Conservation (phyloP, 1,140 invertebrate genomes). For the Aphidius gifuensis region DNA sequence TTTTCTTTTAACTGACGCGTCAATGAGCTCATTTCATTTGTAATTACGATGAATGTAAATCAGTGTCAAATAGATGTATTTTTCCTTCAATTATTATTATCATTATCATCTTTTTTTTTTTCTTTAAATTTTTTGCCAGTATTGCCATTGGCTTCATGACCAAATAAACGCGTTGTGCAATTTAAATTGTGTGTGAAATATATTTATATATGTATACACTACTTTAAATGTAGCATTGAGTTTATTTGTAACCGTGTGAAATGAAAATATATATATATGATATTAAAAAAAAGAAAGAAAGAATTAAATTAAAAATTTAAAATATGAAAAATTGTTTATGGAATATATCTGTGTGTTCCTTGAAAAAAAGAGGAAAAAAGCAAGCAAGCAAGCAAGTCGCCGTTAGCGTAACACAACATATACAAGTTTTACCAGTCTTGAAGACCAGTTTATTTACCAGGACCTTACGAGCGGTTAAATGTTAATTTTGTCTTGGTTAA, state of each 20-base stretch:
- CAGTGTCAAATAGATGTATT: constrained; percentile 35
- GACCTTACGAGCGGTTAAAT: constrained; percentile 34
- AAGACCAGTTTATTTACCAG: constrained; percentile 10
- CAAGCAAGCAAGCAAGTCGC: background rate
- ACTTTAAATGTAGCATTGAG: too few relatives aligned
- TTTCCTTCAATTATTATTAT: background rate
- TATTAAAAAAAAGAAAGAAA: too few relatives aligned
- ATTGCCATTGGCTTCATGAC: background rate
- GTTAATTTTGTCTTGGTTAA: constrained; percentile 45
- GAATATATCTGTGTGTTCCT: too few relatives aligned
- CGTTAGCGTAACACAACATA: constrained; percentile 12
- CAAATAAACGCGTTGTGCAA: too few relatives aligned
- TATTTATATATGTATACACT: too few relatives aligned
- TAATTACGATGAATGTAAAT: constrained; percentile 52
- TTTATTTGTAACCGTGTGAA: too few relatives aligned
- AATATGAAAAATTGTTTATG: too few relatives aligned
- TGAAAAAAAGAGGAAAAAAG: background rate
- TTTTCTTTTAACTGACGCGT: constrained; percentile 39
- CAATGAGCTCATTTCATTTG: constrained; percentile 49
- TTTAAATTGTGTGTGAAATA: too few relatives aligned
- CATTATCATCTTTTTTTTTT: constrained; percentile 10
- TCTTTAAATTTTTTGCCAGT: background rate
- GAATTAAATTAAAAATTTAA: too few relatives aligned
- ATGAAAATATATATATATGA: too few relatives aligned
- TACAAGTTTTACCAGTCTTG: constrained; percentile 7